A percentile compares a stretch with the other conserved stretches of the same genome.
Conservation (phyloP, 2,888 invertebrate species). For the Patella caerulea region DNA sequence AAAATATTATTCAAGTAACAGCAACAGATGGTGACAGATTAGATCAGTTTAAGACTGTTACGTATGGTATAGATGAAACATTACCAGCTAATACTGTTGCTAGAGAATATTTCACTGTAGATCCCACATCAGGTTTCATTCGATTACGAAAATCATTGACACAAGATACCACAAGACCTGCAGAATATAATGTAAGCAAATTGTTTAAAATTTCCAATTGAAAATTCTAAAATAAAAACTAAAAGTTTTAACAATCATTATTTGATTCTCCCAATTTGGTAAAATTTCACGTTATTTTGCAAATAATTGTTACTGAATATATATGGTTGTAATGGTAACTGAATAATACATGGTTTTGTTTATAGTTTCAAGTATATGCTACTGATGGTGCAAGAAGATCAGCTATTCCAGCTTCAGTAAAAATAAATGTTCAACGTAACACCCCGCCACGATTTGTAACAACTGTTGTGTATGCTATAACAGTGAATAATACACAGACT, state of each 20-base stretch:
- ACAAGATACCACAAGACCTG: background rate
- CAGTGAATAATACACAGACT: background rate
- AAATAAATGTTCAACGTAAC: background rate
- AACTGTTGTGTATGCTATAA: background rate
- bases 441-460: background rate
- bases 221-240: background rate
- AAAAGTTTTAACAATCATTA: too few relatives aligned
- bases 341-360: background rate
- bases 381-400: background rate
- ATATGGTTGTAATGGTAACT: too few relatives aligned
- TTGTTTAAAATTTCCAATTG: background rate
- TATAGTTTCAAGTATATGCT: background rate
- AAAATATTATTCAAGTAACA: conserved; percentile 40
- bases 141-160: background rate
- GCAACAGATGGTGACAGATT: conserved; percentile 34
- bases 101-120: conserved; percentile 24
- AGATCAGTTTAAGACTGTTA: conserved; percentile 1
- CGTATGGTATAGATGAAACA: background rate
- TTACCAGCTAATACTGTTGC: background rate
- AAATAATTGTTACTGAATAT: too few relatives aligned
- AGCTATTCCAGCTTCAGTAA: background rate
- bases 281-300: too few relatives aligned
- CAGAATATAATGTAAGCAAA: background rate
- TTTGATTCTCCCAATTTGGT: too few relatives aligned
- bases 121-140: background rate